These are phyloP conservation scores for Poeciliopsis occidentalis DNA, from an alignment of 2,113 vertebrate species.

Conservation along the genomic window DNA sequence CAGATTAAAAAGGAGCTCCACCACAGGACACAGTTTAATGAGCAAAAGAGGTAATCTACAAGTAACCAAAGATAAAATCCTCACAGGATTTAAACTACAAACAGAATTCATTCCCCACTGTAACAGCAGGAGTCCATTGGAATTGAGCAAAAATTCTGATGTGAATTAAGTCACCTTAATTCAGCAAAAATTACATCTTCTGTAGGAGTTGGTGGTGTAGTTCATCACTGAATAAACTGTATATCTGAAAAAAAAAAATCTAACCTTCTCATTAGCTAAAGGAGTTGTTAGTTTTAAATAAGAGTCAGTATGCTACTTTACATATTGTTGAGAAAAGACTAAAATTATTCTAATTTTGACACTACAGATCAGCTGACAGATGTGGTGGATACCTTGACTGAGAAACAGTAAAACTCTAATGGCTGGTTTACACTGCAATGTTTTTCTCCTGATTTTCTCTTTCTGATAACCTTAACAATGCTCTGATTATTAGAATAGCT, in stretches of 20 bases:
- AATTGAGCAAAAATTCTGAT: slow-evolving; percentile 43
- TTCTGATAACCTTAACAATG: no score
- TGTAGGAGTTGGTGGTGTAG: background rate
- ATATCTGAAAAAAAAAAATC: background rate
- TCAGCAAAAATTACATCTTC: background rate
- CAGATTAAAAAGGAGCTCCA: slow-evolving; percentile 63
- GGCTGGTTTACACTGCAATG: no score
- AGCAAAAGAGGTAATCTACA: slow-evolving; percentile 74
- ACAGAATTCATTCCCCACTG: slow-evolving; percentile 59
- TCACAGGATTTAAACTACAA: slow-evolving; percentile 70
- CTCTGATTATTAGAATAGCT: no score
- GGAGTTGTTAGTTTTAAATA: no score
- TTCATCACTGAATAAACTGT: background rate
- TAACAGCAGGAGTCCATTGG: slow-evolving; percentile 47
- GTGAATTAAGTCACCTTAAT: slow-evolving; percentile 21
- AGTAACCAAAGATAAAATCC: slow-evolving; percentile 74
- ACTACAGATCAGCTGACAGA: no score
- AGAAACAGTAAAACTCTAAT: no score
- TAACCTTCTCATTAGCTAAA: no score
- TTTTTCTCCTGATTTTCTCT: no score
- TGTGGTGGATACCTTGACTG: no score
- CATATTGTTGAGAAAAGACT: no score
- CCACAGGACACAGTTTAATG: slow-evolving; percentile 63
- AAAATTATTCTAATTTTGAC: no score
- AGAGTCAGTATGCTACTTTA: no score